Conservation (phyloP, 2,888 invertebrate genomes). For the Stegana nigrithorax region DNA sequence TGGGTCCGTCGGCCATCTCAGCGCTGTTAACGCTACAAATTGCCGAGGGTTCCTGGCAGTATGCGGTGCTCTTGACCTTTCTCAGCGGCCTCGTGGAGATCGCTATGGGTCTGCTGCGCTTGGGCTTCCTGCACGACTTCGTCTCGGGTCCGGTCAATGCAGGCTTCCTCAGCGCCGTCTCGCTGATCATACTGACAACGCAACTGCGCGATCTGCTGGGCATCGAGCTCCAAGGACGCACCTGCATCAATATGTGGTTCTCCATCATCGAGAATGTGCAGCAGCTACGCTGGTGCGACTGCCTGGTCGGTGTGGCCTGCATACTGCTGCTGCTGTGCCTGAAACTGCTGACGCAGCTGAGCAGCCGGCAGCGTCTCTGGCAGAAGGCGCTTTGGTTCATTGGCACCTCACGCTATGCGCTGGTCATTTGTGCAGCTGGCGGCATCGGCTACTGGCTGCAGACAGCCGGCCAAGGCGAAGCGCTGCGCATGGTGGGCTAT, state of each 20-base stretch:
- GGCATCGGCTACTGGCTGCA: conserved; percentile 76
- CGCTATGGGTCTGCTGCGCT: conserved; percentile 83
- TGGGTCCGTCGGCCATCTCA: conserved; percentile 93
- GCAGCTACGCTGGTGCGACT: conserved; percentile 78
- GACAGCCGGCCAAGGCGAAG: conserved; percentile 69
- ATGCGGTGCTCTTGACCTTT: conserved; percentile 81
- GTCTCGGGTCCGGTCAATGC: conserved; percentile 91
- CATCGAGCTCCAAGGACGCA: conserved; percentile 78
- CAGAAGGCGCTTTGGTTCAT: conserved; percentile 77
- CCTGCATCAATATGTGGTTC: conserved; percentile 84
- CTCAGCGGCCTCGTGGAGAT: conserved; percentile 81
- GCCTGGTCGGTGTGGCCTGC: conserved; percentile 80
- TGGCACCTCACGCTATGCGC: conserved; percentile 85
- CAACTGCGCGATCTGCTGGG: conserved; percentile 88
- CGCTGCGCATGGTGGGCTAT: conserved; percentile 78
- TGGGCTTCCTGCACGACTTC: conserved; percentile 90
- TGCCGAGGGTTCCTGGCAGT: conserved; percentile 74
- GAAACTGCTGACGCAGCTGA: conserved; percentile 79
- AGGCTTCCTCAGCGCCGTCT: conserved; percentile 90
- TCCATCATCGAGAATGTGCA: conserved; percentile 78
- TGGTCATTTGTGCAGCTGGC: conserved; percentile 81
- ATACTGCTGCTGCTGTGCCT: conserved; percentile 80
- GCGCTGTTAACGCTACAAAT: conserved; percentile 87
- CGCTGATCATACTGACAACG: conserved; percentile 87
- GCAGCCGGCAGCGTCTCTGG: conserved; percentile 73